Percentiles rank a stretch among this genome's conserved stretches.
Conservation (phyloP, 2,888 invertebrate genomes). For the Apomyelois bistriatella region DNA sequence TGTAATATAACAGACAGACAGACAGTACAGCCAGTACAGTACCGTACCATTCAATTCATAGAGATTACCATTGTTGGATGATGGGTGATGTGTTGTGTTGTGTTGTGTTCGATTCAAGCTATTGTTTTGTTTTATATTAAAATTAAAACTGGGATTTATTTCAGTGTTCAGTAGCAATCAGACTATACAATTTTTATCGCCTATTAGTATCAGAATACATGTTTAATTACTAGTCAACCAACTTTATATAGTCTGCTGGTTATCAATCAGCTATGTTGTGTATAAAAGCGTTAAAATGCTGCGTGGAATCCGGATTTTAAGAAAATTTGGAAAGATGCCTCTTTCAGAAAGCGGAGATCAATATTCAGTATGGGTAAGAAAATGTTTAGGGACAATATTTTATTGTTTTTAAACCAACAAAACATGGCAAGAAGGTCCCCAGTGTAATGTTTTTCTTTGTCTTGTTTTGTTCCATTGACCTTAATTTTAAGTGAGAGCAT, state of each 20-base stretch:
- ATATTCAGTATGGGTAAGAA: slow-evolving; percentile 81
- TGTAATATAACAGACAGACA: no score
- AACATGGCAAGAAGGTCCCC: no score
- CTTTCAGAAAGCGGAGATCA: slow-evolving; percentile 72
- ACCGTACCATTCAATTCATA: no score
- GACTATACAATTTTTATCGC: no score
- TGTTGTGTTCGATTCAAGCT: no score
- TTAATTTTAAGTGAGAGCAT: not conserved
- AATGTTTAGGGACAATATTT: slow-evolving; percentile 4
- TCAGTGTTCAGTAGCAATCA: no score
- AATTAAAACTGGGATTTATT: no score
- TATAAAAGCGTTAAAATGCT: slow-evolving; percentile 39
- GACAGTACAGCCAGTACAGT: no score
- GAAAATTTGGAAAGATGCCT: slow-evolving; percentile 80
- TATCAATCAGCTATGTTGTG: slow-evolving; percentile 44
- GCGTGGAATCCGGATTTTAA: slow-evolving; percentile 57
- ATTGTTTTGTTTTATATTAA: no score
- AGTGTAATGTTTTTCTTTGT: not conserved
- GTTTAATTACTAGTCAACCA: not conserved
- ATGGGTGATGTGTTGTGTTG: no score
- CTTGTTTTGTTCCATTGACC: slow-evolving; percentile 13
- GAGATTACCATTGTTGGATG: no score
- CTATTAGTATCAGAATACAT: not conserved
- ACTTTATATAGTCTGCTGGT: slow-evolving; percentile 27
- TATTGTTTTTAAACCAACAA: no score